Percentiles rank a stretch among this genome's conserved stretches.
Evolutionary conservation across 2,797 vertebrate genomes (phyloP).

Genomic region (Microhierax caerulescens): DNA sequence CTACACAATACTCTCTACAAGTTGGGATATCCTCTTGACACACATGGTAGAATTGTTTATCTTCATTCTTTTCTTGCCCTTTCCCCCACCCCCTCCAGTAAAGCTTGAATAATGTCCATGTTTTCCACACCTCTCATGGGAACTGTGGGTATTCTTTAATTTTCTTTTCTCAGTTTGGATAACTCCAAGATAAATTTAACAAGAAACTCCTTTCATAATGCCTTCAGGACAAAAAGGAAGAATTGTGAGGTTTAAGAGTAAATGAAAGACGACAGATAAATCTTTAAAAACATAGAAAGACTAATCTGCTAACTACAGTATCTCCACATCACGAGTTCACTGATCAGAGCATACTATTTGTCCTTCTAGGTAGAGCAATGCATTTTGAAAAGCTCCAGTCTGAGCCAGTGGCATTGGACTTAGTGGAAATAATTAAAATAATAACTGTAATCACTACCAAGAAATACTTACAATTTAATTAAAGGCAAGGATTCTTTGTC

Average conservation of each 20-base stretch:
- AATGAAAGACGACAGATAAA: conserved; percentile 51
- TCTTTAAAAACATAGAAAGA: conserved; percentile 25
- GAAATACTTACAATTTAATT: conserved; percentile 63
- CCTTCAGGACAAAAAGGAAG: conserved; percentile 21
- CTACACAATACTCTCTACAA: neutral
- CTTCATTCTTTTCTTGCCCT: neutral
- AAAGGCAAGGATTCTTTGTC: conserved; percentile 39
- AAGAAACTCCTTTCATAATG: conserved; percentile 21
- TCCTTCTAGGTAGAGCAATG: neutral
- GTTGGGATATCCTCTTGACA: neutral
- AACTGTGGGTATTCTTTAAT: neutral
- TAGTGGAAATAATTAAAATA: conserved; percentile 51
- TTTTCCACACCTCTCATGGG: neutral
- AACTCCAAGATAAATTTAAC: conserved; percentile 45
- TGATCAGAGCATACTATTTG: neutral
- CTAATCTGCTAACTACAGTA: conserved; percentile 25
- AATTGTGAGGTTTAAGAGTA: conserved; percentile 33
- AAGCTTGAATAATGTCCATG: neutral
- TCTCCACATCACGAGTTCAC: neutral
- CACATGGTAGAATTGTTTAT: neutral
- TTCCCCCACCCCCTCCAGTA: neutral
- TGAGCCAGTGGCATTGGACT: neutral
- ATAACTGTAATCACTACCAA: conserved; percentile 30
- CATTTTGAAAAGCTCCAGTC: neutral
- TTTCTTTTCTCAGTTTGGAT: conserved; percentile 9